Evolutionary conservation across 1,140 invertebrate species (phyloP).

Genomic region (Paraescarpia echinospica): DNA sequence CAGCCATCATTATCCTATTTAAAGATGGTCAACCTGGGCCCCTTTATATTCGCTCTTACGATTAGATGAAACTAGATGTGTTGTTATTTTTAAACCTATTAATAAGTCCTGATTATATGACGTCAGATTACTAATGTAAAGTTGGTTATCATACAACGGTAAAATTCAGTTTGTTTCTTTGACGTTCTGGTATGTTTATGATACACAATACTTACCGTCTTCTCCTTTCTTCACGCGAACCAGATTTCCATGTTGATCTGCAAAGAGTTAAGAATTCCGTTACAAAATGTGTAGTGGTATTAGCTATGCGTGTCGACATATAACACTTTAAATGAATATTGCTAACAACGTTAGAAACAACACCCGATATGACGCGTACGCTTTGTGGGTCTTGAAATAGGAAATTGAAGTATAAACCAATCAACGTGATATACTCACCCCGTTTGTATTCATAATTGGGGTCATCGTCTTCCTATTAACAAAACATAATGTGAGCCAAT

Average conservation of each 20-base stretch:
- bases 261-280: constrained; percentile 2
- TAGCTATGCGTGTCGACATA: not conserved
- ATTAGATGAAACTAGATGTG: no score
- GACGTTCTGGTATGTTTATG: not conserved
- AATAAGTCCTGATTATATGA: no score
- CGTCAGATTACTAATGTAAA: no score
- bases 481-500: not conserved
- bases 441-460: constrained; percentile 53
- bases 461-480: constrained; percentile 27
- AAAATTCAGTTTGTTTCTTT: no score
- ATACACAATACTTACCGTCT: not conserved
- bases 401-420: not conserved
- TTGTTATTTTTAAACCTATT: no score
- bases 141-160: no score
- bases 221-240: constrained; percentile 31
- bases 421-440: constrained; percentile 38
- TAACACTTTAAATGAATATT: not conserved
- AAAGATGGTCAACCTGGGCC: no score
- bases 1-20: no score
- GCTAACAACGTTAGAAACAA: not conserved
- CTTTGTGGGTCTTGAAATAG: constrained; percentile 18
- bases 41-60: no score
- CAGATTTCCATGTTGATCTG: constrained; percentile 32
- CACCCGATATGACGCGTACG: not conserved
- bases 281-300: not conserved